Percentiles rank a stretch among this genome's conserved stretches.
These are phyloP conservation scores for Drosophila ogumai DNA, from an alignment of 1,140 invertebrate species.

Conservation along the genomic window DNA sequence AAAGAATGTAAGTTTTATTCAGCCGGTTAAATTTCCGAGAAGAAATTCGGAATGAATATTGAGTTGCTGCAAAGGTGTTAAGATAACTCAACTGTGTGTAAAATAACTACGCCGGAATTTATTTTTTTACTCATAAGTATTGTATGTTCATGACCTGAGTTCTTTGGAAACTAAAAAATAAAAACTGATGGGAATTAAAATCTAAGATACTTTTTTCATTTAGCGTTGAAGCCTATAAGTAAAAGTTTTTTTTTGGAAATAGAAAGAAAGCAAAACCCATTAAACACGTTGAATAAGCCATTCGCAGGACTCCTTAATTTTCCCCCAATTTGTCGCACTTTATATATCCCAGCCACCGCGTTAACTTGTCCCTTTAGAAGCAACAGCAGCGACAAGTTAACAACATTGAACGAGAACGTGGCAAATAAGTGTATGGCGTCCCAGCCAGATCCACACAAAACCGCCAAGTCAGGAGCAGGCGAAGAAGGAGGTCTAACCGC, in stretches of 20 bases:
- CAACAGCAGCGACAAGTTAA: conserved; percentile 42
- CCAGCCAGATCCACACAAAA: conserved; percentile 47
- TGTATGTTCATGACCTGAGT: not conserved
- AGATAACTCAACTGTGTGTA: not conserved
- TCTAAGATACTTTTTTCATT: not conserved
- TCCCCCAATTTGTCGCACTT: not conserved
- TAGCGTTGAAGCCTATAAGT: not conserved
- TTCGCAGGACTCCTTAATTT: not conserved
- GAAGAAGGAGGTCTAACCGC: conserved; percentile 33
- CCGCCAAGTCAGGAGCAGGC: conserved; percentile 57
- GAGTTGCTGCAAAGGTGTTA: not conserved
- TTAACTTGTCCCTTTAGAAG: conserved; percentile 2
- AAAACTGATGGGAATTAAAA: not conserved
- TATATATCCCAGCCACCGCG: not conserved
- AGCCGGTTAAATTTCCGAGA: not conserved
- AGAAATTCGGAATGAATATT: not conserved
- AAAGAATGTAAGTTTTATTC: not conserved
- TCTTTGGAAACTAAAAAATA: not conserved
- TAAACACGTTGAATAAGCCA: not conserved
- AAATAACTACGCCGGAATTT: not conserved
- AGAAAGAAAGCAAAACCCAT: not conserved
- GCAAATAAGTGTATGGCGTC: conserved; percentile 54
- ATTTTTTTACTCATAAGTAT: not conserved
- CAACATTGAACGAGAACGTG: conserved; percentile 66
- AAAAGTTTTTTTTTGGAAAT: not conserved